These are phyloP conservation scores for Noctua comes DNA, from an alignment of 2,888 invertebrate genomes.

Conservation along the genomic window DNA sequence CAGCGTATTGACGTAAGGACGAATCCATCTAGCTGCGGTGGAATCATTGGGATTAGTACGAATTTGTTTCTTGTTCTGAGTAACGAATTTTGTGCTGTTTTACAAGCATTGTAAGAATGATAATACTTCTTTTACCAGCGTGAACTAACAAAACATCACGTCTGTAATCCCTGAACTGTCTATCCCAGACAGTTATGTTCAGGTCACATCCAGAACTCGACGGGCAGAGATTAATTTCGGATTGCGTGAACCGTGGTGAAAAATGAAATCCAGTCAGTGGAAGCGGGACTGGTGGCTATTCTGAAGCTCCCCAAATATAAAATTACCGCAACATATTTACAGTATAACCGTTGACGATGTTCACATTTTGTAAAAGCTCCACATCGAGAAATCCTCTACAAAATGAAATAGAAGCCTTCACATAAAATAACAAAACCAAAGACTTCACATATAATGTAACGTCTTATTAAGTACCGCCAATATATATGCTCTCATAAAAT, in stretches of 20 bases:
- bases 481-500: background rate
- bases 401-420: background rate
- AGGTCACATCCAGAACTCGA: background rate
- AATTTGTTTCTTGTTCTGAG: background rate
- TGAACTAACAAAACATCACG: background rate
- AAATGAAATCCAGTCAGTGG: background rate
- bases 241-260: background rate
- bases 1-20: constrained; percentile 42
- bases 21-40: constrained; percentile 20
- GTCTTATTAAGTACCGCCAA: too few species aligned
- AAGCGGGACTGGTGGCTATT: background rate
- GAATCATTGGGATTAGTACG: background rate
- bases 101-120: background rate
- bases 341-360: background rate
- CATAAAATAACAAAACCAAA: too few species aligned
- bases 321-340: background rate
- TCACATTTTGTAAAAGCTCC: background rate
- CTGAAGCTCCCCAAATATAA: background rate
- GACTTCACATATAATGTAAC: too few species aligned
- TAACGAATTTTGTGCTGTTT: background rate
- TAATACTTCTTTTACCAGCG: background rate
- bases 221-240: background rate
- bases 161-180: background rate
- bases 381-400: background rate
- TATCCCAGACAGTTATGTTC: background rate